These are phyloP conservation scores for Gavialis gangeticus DNA, from an alignment of 2,113 vertebrate species.

Conservation along the genomic window DNA sequence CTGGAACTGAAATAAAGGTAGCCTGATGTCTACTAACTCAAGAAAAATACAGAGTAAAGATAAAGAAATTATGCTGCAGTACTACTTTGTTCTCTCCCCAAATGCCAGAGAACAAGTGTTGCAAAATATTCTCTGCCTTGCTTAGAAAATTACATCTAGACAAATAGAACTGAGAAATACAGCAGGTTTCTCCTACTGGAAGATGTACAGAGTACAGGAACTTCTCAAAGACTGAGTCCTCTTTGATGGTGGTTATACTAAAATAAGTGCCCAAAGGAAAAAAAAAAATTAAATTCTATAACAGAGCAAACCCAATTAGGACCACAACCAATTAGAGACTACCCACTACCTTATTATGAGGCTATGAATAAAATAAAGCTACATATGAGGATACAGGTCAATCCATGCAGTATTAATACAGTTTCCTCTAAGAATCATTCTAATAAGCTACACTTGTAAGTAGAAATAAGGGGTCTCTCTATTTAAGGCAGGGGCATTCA, in stretches of 20 bases:
- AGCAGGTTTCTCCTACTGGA: neutral
- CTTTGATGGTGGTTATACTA: neutral
- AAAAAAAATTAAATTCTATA: neutral
- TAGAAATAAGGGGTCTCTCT: neutral
- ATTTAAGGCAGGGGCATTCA: neutral
- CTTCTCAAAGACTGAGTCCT: neutral
- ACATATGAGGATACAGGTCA: neutral
- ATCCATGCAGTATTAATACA: neutral
- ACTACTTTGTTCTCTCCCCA: neutral
- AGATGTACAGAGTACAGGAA: no score
- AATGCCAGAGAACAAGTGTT: rapidly evolving
- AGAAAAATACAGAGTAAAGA: neutral
- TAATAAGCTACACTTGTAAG: neutral
- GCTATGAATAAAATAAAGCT: neutral
- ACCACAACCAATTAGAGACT: neutral
- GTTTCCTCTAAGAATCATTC: neutral
- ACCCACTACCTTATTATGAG: neutral
- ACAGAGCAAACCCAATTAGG: neutral
- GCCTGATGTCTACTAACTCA: neutral
- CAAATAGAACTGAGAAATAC: neutral
- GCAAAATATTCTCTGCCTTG: rapidly evolving
- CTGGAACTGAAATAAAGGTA: neutral
- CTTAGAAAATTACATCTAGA: neutral
- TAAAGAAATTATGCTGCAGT: neutral
- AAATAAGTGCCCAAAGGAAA: neutral